Evolutionary conservation across 2,888 invertebrate genomes (phyloP).

Genomic region (Peribatodes rhomboidaria): DNA sequence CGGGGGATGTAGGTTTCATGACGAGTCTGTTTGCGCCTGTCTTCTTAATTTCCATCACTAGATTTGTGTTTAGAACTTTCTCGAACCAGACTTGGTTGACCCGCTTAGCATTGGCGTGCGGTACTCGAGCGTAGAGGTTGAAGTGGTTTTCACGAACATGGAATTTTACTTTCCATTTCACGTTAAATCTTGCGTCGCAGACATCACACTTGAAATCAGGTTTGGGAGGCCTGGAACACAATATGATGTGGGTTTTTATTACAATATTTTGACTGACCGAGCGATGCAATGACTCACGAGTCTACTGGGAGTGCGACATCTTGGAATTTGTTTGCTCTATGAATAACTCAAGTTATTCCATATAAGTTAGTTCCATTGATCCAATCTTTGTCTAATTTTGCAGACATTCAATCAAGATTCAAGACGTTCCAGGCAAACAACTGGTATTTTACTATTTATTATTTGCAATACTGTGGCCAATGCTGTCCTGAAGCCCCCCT

Average conservation of each 20-base stretch:
- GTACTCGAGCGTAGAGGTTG: constrained; percentile 55
- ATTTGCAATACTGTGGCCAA: too few relatives aligned
- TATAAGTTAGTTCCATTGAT: too few relatives aligned
- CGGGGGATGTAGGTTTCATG: constrained; percentile 54
- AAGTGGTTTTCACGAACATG: constrained; percentile 67
- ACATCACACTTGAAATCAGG: constrained; percentile 51
- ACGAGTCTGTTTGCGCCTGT: constrained; percentile 56
- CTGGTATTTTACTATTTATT: too few relatives aligned
- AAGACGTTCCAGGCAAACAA: too few relatives aligned
- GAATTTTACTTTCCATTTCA: constrained; percentile 48
- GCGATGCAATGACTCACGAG: too few relatives aligned
- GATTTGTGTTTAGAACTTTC: constrained; percentile 60
- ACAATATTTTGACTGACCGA: too few relatives aligned
- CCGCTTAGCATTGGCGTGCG: constrained; percentile 54
- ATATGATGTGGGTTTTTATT: not conserved
- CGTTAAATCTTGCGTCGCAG: constrained; percentile 53
- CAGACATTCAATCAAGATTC: too few relatives aligned
- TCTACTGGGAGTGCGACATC: too few relatives aligned
- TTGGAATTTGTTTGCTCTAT: too few relatives aligned
- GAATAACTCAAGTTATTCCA: too few relatives aligned
- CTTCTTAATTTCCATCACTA: constrained; percentile 66
- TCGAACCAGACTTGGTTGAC: constrained; percentile 72
- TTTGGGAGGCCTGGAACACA: constrained; percentile 4
- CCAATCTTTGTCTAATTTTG: too few relatives aligned
- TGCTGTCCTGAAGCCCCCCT: too few relatives aligned